Conservation (phyloP, 2,888 invertebrate genomes). For the Adineta ricciae region DNA sequence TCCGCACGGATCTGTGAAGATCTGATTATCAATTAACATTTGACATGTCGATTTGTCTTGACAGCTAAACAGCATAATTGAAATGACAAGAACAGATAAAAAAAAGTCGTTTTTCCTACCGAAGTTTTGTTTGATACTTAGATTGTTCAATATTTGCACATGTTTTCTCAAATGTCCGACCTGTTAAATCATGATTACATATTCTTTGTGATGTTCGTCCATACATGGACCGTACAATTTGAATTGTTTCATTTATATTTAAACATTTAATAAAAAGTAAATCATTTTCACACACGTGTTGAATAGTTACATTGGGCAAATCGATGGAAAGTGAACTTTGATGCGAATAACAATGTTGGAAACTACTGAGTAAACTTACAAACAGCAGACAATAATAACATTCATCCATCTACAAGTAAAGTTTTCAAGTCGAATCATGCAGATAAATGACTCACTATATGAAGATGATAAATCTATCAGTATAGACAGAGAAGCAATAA, state of each 20-base stretch:
- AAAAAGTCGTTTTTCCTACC: not conserved
- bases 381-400: not conserved
- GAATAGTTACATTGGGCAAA: not conserved
- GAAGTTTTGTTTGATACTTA: not conserved
- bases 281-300: constrained; percentile 11
- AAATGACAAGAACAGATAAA: not conserved
- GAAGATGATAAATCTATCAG: not conserved
- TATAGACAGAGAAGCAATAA: not conserved
- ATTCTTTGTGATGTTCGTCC: constrained; percentile 20
- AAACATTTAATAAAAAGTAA: not conserved
- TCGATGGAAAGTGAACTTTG: not conserved
- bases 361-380: not conserved
- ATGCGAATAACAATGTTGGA: not conserved
- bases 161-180: not conserved
- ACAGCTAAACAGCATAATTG: not conserved
- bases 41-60: not conserved
- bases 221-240: constrained; percentile 5
- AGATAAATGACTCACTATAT: not conserved
- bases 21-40: not conserved
- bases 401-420: not conserved
- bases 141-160: constrained; percentile 23
- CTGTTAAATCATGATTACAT: not conserved
- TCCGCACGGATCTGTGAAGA: constrained; percentile 7
- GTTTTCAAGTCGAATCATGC: not conserved
- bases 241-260: not conserved